Conservation (phyloP, 23 tunicate species). For the Diplosoma virens region DNA sequence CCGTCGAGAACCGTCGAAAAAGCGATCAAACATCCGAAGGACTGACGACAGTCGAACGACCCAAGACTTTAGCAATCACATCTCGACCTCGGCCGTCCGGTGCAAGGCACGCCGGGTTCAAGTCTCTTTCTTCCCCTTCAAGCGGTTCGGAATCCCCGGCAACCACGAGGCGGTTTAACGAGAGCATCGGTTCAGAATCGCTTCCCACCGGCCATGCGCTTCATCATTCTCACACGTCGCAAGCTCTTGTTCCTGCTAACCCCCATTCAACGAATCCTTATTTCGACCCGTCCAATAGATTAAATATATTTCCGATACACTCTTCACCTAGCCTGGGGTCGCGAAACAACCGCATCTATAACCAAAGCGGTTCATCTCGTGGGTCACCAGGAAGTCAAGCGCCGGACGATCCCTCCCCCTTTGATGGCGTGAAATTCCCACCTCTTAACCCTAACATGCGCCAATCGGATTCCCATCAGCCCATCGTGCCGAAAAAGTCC, state of each 20-base stretch:
- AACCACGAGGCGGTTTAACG: conserved; percentile 35
- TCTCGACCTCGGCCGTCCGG: conserved; percentile 73
- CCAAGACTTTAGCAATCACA: conserved; percentile 66
- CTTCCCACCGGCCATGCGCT: conserved; percentile 11
- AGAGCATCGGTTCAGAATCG: conserved; percentile 18
- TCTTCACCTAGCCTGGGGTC: neutral
- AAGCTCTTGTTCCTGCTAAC: neutral
- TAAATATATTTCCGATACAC: neutral
- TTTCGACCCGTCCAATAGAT: neutral
- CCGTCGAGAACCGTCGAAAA: conserved; percentile 53
- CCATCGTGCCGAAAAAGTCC: conserved; percentile 24
- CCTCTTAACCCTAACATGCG: neutral
- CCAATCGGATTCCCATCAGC: conserved; percentile 7
- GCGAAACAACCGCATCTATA: neutral
- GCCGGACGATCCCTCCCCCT: conserved; percentile 30
- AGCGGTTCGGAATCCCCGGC: conserved; percentile 59
- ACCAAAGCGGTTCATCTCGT: neutral
- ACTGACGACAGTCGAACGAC: conserved; percentile 46
- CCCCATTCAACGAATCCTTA: conserved; percentile 1
- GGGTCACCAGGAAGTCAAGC: conserved; percentile 8
- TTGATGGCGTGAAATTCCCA: conserved; percentile 31
- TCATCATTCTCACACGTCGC: neutral
- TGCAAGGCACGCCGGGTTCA: neutral
- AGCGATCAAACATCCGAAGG: conserved; percentile 40
- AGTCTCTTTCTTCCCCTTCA: conserved; percentile 54